These are phyloP conservation scores for Sclerurus mexicanus DNA, from an alignment of 2,113 vertebrate species.

Conservation along the genomic window DNA sequence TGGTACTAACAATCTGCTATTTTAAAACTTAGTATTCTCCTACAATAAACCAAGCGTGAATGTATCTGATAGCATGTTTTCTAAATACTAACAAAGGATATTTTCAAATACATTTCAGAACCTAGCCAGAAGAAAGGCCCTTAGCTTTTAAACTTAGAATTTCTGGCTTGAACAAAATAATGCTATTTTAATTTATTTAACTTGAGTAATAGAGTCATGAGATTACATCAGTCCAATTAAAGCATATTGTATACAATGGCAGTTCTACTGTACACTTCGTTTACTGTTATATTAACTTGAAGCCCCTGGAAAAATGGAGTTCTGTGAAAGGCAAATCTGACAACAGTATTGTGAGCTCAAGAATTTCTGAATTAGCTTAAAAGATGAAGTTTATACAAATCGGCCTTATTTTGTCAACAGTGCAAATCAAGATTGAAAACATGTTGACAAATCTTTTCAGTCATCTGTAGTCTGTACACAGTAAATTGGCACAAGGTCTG, in stretches of 20 bases:
- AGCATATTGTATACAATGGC: background rate
- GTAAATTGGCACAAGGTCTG: background rate
- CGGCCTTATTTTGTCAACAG: background rate
- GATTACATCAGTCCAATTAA: background rate
- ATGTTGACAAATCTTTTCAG: background rate
- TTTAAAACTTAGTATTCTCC: background rate
- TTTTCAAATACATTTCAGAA: constrained; percentile 19
- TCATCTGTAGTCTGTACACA: background rate
- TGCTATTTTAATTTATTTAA: background rate
- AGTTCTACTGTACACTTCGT: background rate
- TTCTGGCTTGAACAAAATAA: background rate
- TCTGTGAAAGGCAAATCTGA: background rate
- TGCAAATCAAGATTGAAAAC: background rate
- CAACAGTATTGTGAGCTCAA: background rate
- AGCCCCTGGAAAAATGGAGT: background rate
- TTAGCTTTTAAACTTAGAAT: background rate
- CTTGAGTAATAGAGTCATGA: background rate
- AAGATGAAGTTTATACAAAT: background rate
- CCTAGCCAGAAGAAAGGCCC: background rate
- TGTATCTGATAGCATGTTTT: background rate
- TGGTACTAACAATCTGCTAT: background rate
- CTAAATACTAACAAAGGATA: background rate
- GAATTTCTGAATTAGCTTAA: background rate
- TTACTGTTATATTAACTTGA: background rate
- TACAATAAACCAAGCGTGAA: background rate